Conservation (phyloP, 2,888 invertebrate genomes). For the Pharmacophagus antenor region DNA sequence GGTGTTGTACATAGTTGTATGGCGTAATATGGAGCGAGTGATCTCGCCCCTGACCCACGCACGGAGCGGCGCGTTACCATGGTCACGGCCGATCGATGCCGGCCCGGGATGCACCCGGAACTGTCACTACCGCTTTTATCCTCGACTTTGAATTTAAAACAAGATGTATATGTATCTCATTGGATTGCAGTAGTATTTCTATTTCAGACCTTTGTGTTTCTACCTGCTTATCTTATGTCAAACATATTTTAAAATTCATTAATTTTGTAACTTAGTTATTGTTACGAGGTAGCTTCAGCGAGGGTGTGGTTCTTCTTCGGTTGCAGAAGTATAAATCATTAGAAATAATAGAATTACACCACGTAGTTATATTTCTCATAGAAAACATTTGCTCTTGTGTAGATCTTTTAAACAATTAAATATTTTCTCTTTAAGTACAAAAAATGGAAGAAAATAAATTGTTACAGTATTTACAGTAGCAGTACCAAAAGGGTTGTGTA, state of each 20-base stretch:
- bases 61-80: constrained; percentile 63
- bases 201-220: not conserved
- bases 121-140: constrained; percentile 22
- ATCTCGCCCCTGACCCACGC: constrained; percentile 71
- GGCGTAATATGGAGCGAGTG: constrained; percentile 25
- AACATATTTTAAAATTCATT: not conserved
- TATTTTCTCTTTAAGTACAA: not conserved
- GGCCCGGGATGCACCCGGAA: constrained; percentile 62
- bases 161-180: not conserved
- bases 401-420: no score
- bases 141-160: constrained; percentile 14
- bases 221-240: not conserved
- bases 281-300: no score
- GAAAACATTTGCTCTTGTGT: no score
- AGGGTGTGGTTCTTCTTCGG: no score
- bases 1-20: constrained; percentile 13
- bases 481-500: constrained; percentile 64
- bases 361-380: no score
- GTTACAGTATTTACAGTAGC: not conserved
- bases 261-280: not conserved
- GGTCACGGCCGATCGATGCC: constrained; percentile 73
- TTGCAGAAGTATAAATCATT: no score
- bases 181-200: not conserved
- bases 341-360: no score
- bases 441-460: not conserved